A percentile compares a stretch with the other conserved stretches of the same genome.
Conservation (phyloP, 2,797 vertebrate genomes). For the Hirundo rustica region DNA sequence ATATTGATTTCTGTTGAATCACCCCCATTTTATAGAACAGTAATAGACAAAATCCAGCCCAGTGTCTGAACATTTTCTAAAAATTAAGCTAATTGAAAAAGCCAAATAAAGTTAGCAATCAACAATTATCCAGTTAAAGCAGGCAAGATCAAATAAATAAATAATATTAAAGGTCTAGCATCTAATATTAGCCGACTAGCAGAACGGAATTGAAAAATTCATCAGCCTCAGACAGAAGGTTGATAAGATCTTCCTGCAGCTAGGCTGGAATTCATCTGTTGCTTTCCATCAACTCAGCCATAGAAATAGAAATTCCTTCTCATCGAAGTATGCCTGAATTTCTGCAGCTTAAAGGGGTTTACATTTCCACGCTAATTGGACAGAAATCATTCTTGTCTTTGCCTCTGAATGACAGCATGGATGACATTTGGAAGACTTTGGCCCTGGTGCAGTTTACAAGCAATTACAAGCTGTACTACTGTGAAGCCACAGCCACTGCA, state of each 20-base stretch:
- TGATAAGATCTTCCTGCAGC: constrained; percentile 20
- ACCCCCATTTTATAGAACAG: neutral
- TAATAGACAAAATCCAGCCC: constrained; percentile 36
- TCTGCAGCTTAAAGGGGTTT: neutral
- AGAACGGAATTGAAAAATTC: constrained; percentile 20
- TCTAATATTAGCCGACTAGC: constrained; percentile 50
- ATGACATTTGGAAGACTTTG: neutral
- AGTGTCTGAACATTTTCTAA: constrained; percentile 61
- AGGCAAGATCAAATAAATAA: constrained; percentile 56
- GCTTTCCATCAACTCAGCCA: neutral
- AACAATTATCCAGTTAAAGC: constrained; percentile 56
- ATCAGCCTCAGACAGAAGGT: neutral
- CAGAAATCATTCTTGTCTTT: constrained; percentile 13
- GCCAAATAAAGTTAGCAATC: constrained; percentile 66
- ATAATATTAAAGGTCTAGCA: constrained; percentile 31
- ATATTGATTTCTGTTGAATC: constrained; percentile 32
- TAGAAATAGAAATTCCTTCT: neutral
- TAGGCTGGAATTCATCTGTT: neutral
- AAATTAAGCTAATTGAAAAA: constrained; percentile 68
- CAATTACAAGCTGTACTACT: neutral
- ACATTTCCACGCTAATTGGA: neutral
- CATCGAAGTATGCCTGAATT: neutral
- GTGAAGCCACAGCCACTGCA: neutral
- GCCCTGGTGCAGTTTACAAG: neutral
- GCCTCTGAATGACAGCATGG: neutral